A percentile compares a stretch with the other conserved stretches of the same genome.
Evolutionary conservation across 2,113 vertebrate genomes (phyloP).

Genomic region (Chloropsis hardwickii): DNA sequence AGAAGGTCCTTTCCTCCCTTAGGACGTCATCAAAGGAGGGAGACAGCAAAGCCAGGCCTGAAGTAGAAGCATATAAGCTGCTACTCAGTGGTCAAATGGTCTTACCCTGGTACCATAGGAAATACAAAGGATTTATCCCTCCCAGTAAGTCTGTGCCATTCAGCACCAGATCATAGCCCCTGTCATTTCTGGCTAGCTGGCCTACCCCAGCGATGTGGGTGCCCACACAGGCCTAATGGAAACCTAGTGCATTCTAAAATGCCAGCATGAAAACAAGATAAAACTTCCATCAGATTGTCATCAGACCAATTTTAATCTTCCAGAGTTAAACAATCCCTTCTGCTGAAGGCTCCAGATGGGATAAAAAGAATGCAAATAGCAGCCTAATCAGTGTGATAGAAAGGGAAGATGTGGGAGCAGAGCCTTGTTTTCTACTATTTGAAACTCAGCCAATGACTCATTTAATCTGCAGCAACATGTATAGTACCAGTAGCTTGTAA

Average conservation of each 20-base stretch:
- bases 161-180: background rate
- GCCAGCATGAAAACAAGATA: background rate
- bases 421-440: conserved; percentile 40
- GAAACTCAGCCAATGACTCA: conserved; percentile 51
- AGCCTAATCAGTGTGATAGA: conserved; percentile 10
- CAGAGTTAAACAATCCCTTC: background rate
- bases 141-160: background rate
- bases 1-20: background rate
- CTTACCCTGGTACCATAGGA: background rate
- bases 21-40: background rate
- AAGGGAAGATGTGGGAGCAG: conserved; percentile 24
- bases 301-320: background rate
- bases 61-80: background rate
- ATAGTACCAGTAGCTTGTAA: conserved; percentile 52
- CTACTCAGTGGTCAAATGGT: background rate
- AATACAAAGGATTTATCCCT: background rate
- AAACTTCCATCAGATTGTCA: background rate
- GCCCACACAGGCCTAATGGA: background rate
- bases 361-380: conserved; percentile 39
- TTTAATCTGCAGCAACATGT: conserved; percentile 61
- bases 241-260: background rate
- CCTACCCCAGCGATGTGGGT: background rate
- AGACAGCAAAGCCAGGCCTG: background rate
- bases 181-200: background rate
- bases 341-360: conserved; percentile 6